Evolutionary conservation across 2,888 invertebrate species (phyloP), one percentile per base, ranked within the genome.

Genomic region (Pocota personata): DNA sequence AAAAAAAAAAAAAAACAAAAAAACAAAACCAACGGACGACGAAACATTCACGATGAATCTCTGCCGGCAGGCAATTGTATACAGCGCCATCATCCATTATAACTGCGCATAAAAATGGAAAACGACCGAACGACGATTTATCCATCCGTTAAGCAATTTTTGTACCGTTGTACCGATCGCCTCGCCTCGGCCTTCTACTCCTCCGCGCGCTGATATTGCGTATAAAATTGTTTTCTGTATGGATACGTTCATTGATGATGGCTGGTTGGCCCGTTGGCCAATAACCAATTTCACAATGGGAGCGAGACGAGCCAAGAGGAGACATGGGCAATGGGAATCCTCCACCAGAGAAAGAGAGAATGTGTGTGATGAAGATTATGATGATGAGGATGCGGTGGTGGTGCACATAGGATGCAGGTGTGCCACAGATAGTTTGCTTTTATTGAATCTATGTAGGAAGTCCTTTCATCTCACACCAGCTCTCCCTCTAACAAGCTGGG

Each of bases 101-200:
- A 86, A 86, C 86, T 86, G 86, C 86, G 86, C 86, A 86, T 86
- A 86, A 86, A 86, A 86, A 86, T 86, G 86, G 86, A 86, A 86
- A 86, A 82, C 86, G 72, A 71, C 82, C 82, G 64, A 86, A 82
- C 76, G 76, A 86, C 86, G 69, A 87, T 87, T 87, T 87, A 87
- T 87, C 87, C 87, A 82, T 87, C 87, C 87, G 87, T 87, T 87
- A 87, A 87, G 82, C 82, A 87, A 87, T 87, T 87, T 86, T 78
- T 87, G 78, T 87, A 87, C 87, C 87, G 87, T 87, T 87, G 83
- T 67, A 67, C 32, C 24, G 19, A 43, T 40, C 30, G 35, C 50
- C 40, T 48, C 32, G 7, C 69, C 43, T 16, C 16, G 48, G 5
- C 37, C 35, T 21, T 19, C 83, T 40, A 67, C 67, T 62, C 73